Percentiles rank a stretch among this genome's conserved stretches.
phyloP scores from a whole-genome alignment of 1,140 invertebrate species.

The Drosophila sulfurigaster region DNA sequence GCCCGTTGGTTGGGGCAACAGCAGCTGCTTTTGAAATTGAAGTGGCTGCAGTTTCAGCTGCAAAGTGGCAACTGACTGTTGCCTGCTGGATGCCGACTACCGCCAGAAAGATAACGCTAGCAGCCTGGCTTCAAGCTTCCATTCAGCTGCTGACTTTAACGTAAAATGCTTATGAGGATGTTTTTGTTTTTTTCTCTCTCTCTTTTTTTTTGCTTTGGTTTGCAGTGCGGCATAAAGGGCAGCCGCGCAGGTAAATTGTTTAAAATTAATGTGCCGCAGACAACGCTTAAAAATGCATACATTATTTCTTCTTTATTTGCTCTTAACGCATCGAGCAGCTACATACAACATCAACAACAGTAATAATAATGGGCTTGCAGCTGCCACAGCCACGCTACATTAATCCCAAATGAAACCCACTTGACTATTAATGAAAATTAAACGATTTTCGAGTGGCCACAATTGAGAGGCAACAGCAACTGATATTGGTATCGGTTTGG shows the following conservation, averaged over 20 bases:
- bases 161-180: slow-evolving; percentile 51
- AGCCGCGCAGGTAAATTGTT: slow-evolving; percentile 68
- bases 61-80: slow-evolving; percentile 29
- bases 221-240: slow-evolving; percentile 22
- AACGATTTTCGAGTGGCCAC: slow-evolving; percentile 71
- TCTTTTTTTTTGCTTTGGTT: not conserved
- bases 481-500: not conserved
- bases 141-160: slow-evolving; percentile 57
- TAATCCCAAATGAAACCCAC: slow-evolving; percentile 72
- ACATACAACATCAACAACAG: slow-evolving; percentile 21
- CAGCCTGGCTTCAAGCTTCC: slow-evolving; percentile 5
- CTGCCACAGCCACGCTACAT: slow-evolving; percentile 59
- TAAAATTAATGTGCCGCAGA: slow-evolving; percentile 69
- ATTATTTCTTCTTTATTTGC: slow-evolving; percentile 53
- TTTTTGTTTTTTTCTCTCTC: not conserved
- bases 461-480: slow-evolving; percentile 37
- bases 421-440: slow-evolving; percentile 77
- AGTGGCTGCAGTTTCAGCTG: slow-evolving; percentile 57
- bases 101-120: not conserved
- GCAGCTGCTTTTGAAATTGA: slow-evolving; percentile 73
- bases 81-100: slow-evolving; percentile 19
- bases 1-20: slow-evolving; percentile 39
- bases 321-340: slow-evolving; percentile 36
- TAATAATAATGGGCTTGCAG: slow-evolving; percentile 53
- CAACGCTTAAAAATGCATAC: slow-evolving; percentile 76